phyloP scores from a whole-genome alignment of 2,888 invertebrate genomes.

The Mythimna pallens region DNA sequence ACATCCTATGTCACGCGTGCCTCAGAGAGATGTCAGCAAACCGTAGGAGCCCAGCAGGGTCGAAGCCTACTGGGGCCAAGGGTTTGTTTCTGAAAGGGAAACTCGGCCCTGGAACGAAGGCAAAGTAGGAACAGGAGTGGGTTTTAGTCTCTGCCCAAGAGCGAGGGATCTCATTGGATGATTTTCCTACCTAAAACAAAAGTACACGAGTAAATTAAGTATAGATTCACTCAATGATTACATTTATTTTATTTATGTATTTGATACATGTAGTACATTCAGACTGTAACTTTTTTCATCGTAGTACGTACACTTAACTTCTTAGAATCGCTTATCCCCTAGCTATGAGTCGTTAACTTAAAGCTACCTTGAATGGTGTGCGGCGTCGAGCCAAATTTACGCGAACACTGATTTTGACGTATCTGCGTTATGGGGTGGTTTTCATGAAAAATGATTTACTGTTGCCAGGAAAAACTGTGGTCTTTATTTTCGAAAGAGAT shows the following conservation, averaged over 20 bases:
- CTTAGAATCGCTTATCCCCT: slow-evolving; percentile 23
- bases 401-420: slow-evolving; percentile 88
- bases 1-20: no score
- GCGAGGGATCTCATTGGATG: no score
- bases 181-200: no score
- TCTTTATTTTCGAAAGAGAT: slow-evolving; percentile 73
- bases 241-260: not conserved
- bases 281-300: no score
- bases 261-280: not conserved
- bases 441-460: slow-evolving; percentile 81
- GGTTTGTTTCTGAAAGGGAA: no score
- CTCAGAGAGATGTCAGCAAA: no score
- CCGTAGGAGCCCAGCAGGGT: no score
- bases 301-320: not conserved
- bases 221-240: not conserved
- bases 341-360: slow-evolving; percentile 61
- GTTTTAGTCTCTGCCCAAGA: no score
- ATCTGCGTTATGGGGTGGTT: slow-evolving; percentile 79
- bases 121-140: no score
- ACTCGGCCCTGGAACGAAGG: no score
- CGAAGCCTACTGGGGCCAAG: no score
- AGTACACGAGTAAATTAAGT: not conserved
- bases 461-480: slow-evolving; percentile 64
- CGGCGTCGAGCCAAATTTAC: slow-evolving; percentile 80
- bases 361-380: slow-evolving; percentile 67